Evolutionary conservation across 2,888 invertebrate species (phyloP).

Genomic region (Nemoura dubitans): DNA sequence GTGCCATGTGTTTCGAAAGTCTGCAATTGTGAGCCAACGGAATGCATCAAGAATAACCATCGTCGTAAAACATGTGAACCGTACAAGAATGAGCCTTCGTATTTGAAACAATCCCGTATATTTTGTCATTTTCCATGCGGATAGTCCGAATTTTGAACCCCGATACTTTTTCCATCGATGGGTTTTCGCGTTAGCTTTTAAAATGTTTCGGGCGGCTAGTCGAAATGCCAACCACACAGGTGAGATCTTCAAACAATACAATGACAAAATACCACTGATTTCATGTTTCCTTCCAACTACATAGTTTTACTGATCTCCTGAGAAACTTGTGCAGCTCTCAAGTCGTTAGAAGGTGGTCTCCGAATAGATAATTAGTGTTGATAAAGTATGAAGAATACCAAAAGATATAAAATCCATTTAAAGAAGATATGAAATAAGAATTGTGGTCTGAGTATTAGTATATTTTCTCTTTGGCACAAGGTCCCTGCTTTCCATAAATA

Average conservation of each 20-base stretch:
- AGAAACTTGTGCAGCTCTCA: too few species aligned
- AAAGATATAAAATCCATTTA: too few species aligned
- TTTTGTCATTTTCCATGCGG: constrained; percentile 36
- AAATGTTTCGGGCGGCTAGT: background rate
- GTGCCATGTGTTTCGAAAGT: constrained; percentile 17
- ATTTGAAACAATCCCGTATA: background rate
- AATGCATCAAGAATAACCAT: constrained; percentile 1
- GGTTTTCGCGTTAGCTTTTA: constrained; percentile 32
- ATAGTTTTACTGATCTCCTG: background rate
- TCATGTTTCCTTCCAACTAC: background rate
- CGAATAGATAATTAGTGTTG: background rate
- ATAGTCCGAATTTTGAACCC: constrained; percentile 14
- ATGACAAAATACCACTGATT: constrained; percentile 4
- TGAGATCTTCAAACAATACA: constrained; percentile 32
- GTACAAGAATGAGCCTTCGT: constrained; percentile 19
- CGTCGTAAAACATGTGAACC: background rate
- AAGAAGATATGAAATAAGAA: too few species aligned
- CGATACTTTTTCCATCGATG: background rate
- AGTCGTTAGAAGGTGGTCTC: too few species aligned
- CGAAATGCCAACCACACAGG: constrained; percentile 31
- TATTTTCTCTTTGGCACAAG: too few species aligned
- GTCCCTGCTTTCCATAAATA: too few species aligned
- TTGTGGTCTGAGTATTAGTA: too few species aligned
- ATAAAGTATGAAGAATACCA: too few species aligned
- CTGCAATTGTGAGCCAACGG: background rate